These are phyloP conservation scores for Hyles euphorbiae DNA, from an alignment of 1,140 invertebrate species.

Conservation along the genomic window DNA sequence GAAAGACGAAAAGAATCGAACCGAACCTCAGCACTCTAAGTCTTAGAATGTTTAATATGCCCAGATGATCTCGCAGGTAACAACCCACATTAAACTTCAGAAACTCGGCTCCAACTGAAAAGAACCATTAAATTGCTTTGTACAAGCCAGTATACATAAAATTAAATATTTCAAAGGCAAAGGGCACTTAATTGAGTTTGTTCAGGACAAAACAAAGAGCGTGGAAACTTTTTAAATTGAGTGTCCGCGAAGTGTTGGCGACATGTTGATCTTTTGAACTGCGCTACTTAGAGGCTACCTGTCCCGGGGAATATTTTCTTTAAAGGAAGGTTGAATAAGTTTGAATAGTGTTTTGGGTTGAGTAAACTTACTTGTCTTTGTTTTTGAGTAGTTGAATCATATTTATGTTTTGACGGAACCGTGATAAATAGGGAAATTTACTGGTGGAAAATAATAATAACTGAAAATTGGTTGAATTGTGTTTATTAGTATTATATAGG, in stretches of 20 bases:
- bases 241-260: conserved; percentile 70
- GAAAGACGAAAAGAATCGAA: too few relatives aligned
- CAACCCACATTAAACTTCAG: too few relatives aligned
- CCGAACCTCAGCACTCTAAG: too few relatives aligned
- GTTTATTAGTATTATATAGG: too few relatives aligned
- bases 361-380: conserved; percentile 1
- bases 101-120: too few relatives aligned
- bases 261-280: conserved; percentile 69
- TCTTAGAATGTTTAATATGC: too few relatives aligned
- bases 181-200: conserved; percentile 72
- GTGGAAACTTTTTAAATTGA: conserved; percentile 71
- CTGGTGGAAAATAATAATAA: too few relatives aligned
- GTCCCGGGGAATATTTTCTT: conserved; percentile 48
- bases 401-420: too few relatives aligned
- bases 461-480: too few relatives aligned
- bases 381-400: neutral
- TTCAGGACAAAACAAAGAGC: conserved; percentile 72
- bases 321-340: conserved; percentile 11
- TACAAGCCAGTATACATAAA: conserved; percentile 22
- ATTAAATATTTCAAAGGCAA: conserved; percentile 63
- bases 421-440: too few relatives aligned
- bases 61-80: too few relatives aligned
- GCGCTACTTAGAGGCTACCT: conserved; percentile 30
- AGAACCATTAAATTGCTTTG: neutral
- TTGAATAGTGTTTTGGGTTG: conserved; percentile 3